Evolutionary conservation across 2,888 invertebrate genomes (phyloP).

Genomic region (Listrodromus nycthemerus): DNA sequence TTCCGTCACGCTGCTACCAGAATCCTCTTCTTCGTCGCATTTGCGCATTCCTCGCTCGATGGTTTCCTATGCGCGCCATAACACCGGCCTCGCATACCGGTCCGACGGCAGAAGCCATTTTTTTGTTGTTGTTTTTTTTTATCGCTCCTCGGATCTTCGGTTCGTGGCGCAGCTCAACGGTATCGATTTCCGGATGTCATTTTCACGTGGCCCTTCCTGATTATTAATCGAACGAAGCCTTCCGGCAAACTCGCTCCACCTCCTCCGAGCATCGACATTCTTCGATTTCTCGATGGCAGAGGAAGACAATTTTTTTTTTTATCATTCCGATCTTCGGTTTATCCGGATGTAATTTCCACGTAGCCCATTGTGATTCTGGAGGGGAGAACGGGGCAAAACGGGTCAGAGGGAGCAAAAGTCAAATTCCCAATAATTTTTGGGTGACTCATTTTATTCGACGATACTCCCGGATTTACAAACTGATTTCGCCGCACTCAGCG

Average conservation of each 20-base stretch:
- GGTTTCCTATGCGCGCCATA: conserved; percentile 35
- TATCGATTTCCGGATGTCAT: conserved; percentile 58
- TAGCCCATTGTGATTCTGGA: too few relatives aligned
- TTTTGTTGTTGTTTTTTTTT: not conserved
- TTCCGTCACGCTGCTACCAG: conserved; percentile 52
- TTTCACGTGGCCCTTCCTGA: conserved; percentile 48
- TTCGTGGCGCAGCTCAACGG: not conserved
- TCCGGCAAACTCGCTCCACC: not conserved
- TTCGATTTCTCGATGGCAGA: conserved; percentile 39
- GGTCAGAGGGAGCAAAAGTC: too few relatives aligned
- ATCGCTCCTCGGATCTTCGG: conserved; percentile 37
- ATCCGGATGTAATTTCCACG: too few relatives aligned
- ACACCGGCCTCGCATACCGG: not conserved
- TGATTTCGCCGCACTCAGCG: too few relatives aligned
- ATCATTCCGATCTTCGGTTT: too few relatives aligned
- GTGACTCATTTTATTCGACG: too few relatives aligned
- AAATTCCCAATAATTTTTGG: too few relatives aligned
- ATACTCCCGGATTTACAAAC: too few relatives aligned
- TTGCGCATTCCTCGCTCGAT: conserved; percentile 51
- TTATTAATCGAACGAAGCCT: conserved; percentile 55
- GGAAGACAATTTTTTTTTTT: too few relatives aligned
- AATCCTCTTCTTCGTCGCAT: conserved; percentile 40
- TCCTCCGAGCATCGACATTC: conserved; percentile 24
- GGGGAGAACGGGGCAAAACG: too few relatives aligned
- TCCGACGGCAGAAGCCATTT: not conserved